Base-by-base conservation (phyloP, 2,113 vertebrate species). In the Talpa occidentalis region DNA sequence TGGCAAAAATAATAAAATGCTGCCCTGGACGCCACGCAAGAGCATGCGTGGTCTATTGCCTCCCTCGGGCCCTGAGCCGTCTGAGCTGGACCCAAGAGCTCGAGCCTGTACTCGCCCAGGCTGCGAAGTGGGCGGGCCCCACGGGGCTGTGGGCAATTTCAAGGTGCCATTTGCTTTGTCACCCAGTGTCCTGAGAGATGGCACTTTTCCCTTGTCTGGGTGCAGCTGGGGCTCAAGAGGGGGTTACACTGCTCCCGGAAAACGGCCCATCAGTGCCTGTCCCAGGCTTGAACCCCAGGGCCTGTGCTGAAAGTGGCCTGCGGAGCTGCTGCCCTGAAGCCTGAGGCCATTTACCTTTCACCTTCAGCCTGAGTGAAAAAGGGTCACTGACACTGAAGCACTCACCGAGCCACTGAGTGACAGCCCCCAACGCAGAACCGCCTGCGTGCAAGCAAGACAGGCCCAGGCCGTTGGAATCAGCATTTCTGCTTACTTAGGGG, bases 391-490 rank as follows among this genome's bases (percentile, higher is more conserved):
- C 67, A 64, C 26, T 12, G 16, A 16, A 73, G 40, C 11, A 0
- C 21, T 90, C n/a, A 88, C 40, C 52, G n/a, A 49, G 35, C 54
- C 64, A 32, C 64, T 64, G 70, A 54, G 16, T 44, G n/a, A 86
- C 89, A 93, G 35, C 40, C 47, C 10, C 30, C 49, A 94, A 16
- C 47, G 67, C 66, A 74, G 72, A 70, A 62, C 56, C 92, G n/a
- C 59, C 64, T 80, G n/a, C 59, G 93, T 88, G 94, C 30, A 91
- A 96, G 59, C n/a, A 62, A 64, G 1, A 49, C 69, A 35, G n/a
- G 49, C 47, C 28, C 19, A 67, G 67, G 6, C 60, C 35, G 15
- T 47, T 28, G 66, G 83, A 89, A 77, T 83, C 40, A 95, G 76
- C 66, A 91, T 42, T 92, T 88, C 86, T 80, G 66, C 12, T 69